phyloP scores from a whole-genome alignment of 2,113 vertebrate species.

The Dicrurus megarhynchus region DNA sequence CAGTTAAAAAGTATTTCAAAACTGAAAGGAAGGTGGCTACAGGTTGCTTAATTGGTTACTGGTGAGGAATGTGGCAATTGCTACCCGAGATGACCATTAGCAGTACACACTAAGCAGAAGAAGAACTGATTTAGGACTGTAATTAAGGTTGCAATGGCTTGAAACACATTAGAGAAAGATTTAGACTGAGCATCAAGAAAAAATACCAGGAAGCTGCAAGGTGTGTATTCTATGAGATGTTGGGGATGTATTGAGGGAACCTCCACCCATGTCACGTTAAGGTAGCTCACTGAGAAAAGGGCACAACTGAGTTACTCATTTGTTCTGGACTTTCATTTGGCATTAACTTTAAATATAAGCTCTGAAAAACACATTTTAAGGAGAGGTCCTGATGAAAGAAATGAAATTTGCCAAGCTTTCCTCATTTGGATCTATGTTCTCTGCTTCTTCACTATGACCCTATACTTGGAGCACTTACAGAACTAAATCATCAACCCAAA shows the following conservation, averaged over 20 bases:
- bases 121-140: background rate
- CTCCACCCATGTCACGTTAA: background rate
- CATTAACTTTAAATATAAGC: background rate
- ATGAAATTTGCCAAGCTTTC: background rate
- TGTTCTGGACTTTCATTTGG: background rate
- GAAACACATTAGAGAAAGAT: background rate
- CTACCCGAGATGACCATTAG: background rate
- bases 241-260: background rate
- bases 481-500: background rate
- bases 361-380: background rate
- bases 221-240: background rate
- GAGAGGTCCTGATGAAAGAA: background rate
- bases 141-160: background rate
- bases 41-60: background rate
- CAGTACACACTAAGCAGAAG: background rate
- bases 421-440: background rate
- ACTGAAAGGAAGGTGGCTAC: background rate
- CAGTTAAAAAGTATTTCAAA: background rate
- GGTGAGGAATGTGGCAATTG: background rate
- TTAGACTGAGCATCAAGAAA: background rate
- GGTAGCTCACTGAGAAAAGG: background rate
- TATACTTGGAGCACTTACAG: background rate
- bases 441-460: background rate
- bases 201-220: background rate
- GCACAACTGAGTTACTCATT: background rate